Base-by-base conservation (phyloP, 2,113 vertebrate species). In the Pampusana beccarii region DNA sequence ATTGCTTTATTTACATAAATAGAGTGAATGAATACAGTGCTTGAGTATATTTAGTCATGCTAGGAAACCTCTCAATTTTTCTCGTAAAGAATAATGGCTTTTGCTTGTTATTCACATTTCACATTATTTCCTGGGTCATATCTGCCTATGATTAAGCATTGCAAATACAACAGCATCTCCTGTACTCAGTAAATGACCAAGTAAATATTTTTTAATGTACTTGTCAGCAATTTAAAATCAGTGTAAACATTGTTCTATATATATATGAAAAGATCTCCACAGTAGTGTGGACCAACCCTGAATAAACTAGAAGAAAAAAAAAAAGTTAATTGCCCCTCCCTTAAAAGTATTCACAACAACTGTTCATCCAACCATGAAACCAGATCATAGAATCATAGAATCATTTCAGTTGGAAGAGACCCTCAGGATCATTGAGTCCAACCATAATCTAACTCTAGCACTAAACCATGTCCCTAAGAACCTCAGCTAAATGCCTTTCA, bases 1-100 rank as follows among this genome's bases (percentile, higher is more conserved):
- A 86, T 88, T 79, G 13, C 15, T 90, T 83, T 88, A 60, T 94
- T 93, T 96, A 74, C 64, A 74, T 86, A 93, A 93, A 92, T 66
- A 70, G 11, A 46, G 29, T 56, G 64, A 83, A 74, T 73, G 7
- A 94, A 80, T 91, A 71, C 13, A 67, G 56, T 75, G 25, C 36
- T 79, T 91, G 34, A 28, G 7, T 84, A 75, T 56, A 75, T 79
- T 95, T 91, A 92, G 85, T 62, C 78, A 88, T 83, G 38, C 50
- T 77, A 90, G 42, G 60, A 86, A 85, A 70, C 11, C 5, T 62
- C 11, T 66, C 36, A 0, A 9, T 80, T 92, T 94, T 73, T 92
- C 48, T 83, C 71, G 46, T 29, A 77, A 73, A 86, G 10, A 54
- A 75, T 79, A 91, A 69, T 77, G 29, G 8, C 28, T 80, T 96